Evolutionary conservation across 2,113 vertebrate genomes (phyloP), one percentile per base, ranked within the genome.

Genomic region (Circaetus cinerascens): DNA sequence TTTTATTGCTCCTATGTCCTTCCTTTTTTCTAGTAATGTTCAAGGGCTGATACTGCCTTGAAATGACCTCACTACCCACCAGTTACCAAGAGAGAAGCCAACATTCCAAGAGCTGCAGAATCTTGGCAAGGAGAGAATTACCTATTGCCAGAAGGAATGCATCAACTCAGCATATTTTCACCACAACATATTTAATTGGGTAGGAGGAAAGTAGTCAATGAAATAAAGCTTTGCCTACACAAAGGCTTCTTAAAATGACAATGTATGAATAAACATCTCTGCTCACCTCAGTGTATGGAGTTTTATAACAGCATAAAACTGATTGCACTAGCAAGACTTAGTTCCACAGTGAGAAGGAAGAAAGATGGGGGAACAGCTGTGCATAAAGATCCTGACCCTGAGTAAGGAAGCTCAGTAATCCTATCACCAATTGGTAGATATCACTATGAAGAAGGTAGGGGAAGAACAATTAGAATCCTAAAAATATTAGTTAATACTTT

Each of bases 61-160:
- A 91, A 87, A 84, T 71, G 67, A 87, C 26, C 66, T 91, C 78
- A 85, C 77, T 73, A 60, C 57, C 83, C 74, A 51, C 53, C 53
- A 67, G 57, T 53, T 72, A 80, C 64, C 62, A 89, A 87, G 91
- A 95, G 48, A 81, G 80, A 93, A 91, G 86, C 46, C 72, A 53
- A 2, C 10, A 45, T 90, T 89, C 73, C 59, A 13, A 85, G 80
- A 93, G 89, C 91, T 82, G 77, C 63, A 81, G 66, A 64, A 75
- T 51, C 83, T 68, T 90, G 93, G 95, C 95, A 82, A 57, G 75
- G 71, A 91, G 25, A 92, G 69, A 73, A 85, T 53, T 93, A 68
- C 53, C 60, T 80, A 94, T 7, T 92, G 92, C 95, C 95, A 96
- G 86, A 86, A 91, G 57, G 95, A 95, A 96, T 1, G 25, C 53